A percentile compares a stretch with the other conserved stretches of the same genome.
These are phyloP conservation scores for Malthinus seriepunctatus DNA, from an alignment of 2,888 invertebrate species.

Conservation along the genomic window DNA sequence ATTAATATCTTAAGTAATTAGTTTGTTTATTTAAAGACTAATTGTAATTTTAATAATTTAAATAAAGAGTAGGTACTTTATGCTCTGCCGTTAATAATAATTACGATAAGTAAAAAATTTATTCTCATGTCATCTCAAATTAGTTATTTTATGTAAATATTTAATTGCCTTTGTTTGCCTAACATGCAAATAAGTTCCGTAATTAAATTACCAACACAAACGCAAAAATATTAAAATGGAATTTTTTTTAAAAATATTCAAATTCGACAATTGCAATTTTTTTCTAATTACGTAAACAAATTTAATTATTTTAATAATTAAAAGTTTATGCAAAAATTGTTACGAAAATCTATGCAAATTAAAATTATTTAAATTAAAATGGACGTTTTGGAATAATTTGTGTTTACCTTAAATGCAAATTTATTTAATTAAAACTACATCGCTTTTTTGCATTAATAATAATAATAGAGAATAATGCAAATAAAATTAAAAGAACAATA, in stretches of 20 bases:
- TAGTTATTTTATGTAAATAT: slow-evolving; percentile 4
- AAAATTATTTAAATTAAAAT: slow-evolving; percentile 2
- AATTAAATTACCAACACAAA: background rate
- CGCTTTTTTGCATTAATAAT: background rate
- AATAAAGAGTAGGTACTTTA: background rate
- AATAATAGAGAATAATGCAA: background rate
- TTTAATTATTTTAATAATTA: slow-evolving; percentile 2
- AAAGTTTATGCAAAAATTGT: slow-evolving; percentile 3
- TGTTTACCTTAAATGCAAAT: too few relatives aligned
- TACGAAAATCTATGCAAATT: background rate
- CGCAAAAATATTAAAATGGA: background rate
- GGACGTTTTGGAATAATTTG: background rate
- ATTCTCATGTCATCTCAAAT: slow-evolving; percentile 6
- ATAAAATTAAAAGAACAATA: background rate
- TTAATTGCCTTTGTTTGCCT: slow-evolving; percentile 2
- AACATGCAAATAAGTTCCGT: background rate
- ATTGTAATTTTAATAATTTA: background rate
- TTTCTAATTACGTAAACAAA: background rate
- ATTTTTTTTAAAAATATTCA: background rate
- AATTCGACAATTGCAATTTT: too few relatives aligned
- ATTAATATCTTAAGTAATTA: too few relatives aligned
- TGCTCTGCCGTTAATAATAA: background rate
- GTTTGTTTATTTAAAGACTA: too few relatives aligned
- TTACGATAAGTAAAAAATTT: background rate
- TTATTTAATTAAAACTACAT: background rate